A percentile compares a stretch with the other conserved stretches of the same genome.
Evolutionary conservation across 2,797 vertebrate genomes (phyloP).

Genomic region (Kryptolebias ocellatus): DNA sequence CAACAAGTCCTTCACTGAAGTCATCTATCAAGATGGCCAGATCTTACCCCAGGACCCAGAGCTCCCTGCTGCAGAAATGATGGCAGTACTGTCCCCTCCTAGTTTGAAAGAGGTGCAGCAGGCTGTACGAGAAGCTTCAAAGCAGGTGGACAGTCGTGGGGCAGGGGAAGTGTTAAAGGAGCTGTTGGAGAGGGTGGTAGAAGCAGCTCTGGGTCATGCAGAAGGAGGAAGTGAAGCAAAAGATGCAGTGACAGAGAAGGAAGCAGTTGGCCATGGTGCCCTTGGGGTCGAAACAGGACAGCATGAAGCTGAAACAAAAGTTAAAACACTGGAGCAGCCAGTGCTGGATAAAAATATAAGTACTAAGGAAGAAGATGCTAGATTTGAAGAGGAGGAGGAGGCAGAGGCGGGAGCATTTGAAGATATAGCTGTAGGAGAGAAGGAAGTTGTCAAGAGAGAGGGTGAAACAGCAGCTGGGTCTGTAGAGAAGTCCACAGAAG

Average conservation of each 20-base stretch:
- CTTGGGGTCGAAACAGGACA: slow-evolving; percentile 12
- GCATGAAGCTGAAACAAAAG: slow-evolving; percentile 25
- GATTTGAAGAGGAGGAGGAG: slow-evolving; percentile 30
- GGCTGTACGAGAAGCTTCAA: slow-evolving; percentile 75
- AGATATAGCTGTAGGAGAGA: slow-evolving; percentile 22
- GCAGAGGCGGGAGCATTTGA: slow-evolving; percentile 21
- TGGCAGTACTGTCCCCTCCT: slow-evolving; percentile 57
- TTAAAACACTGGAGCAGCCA: slow-evolving; percentile 29
- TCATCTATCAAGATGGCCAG: slow-evolving; percentile 41
- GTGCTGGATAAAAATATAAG: slow-evolving; percentile 27
- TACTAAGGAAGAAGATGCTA: slow-evolving; percentile 11
- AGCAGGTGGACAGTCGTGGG: slow-evolving; percentile 65
- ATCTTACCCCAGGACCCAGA: slow-evolving; percentile 33
- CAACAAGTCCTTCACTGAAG: slow-evolving; percentile 44
- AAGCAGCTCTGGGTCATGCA: slow-evolving; percentile 62
- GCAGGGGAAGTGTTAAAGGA: slow-evolving; percentile 72
- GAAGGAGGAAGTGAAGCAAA: slow-evolving; percentile 47
- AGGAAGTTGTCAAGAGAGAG: slow-evolving; percentile 21
- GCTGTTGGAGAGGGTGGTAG: slow-evolving; percentile 76
- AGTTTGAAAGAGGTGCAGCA: slow-evolving; percentile 77
- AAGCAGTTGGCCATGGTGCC: slow-evolving; percentile 10
- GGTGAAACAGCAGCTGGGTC: slow-evolving; percentile 24
- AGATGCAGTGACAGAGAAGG: slow-evolving; percentile 33
- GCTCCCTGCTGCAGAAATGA: slow-evolving; percentile 46
- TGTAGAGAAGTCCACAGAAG: slow-evolving; percentile 22